Evolutionary conservation across 2,797 vertebrate species (phyloP), one percentile per base, ranked within the genome.

Genomic region (Peromyscus melanophrys): DNA sequence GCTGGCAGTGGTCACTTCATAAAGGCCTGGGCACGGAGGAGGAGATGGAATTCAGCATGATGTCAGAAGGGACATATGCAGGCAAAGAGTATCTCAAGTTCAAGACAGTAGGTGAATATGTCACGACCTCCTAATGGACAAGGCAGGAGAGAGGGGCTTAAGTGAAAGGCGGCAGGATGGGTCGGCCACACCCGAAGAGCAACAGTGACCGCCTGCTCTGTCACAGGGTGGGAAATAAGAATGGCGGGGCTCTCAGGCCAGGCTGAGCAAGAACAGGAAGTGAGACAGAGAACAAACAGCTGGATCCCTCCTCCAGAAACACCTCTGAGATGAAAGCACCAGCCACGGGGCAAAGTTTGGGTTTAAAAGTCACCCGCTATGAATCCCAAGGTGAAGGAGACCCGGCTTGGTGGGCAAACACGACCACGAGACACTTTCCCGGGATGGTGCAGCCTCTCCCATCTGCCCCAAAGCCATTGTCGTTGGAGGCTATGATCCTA

Each of bases 101-200:
- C 94, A 77, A 52, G 37, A 31, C 52, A 34, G 0, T 34, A 5
- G 71, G 0, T 87, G 82, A 91, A 27, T 95, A 86, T 92, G 89
- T 95, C 95, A 82, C 63, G 92, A 73, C 40, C 80, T 61, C 63
- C 69, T 94, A 80, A 90, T 80, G 94, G 75, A 89, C 25, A 37
- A n/a, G 57, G 84, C 95, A 86, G 90, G 19, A 76, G 67, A 71
- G 25, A 2, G 1, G 3, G 14, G 78, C 37, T 82, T 75, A 67
- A 69, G 34, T 4, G 77, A 5, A 46, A 92, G 63, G 34, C 0
- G 0, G 34, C 0, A 12, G 57, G 21, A 65, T 0, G 40, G n/a
- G 3, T 61, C n/a, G 10, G 21, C 43, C 9, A 31, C 4, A 25
- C 31, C 23, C 12, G 0, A 3, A 49, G n/a, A n/a, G 46, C 31